Evolutionary conservation across 2,888 invertebrate species (phyloP), one percentile per base, ranked within the genome.

Genomic region (Eulithis prunata): DNA sequence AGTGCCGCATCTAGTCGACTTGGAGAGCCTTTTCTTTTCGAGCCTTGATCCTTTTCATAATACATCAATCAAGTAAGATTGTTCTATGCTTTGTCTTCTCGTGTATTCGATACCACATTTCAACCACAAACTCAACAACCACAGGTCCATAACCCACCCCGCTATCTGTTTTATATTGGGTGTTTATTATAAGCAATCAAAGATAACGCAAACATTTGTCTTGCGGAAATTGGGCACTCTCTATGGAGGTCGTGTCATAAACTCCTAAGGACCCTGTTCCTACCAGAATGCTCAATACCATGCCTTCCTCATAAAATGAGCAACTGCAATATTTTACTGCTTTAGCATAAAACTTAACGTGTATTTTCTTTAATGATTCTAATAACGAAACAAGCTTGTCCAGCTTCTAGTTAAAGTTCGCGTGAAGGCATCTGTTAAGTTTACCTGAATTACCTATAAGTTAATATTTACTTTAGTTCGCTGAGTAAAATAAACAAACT

Each of bases 351-450:
- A 75, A 76, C 74, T 73, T 68, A 69, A 73, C 62, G 62, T 70
- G 68, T 72, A 76, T 76, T 75, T 73, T 73, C 75, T 71, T 75
- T 68, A 69, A 72, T 73, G 73, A 76, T 77, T 77, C 71, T 75
- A 75, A 78, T 76, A 77, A 67, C 72, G 72, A 76, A 76, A 78
- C 77, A 77, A 64, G 71, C 62, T 66, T 66, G 62, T 62, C 65
- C 69, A 56, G 68, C 67, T 60, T 54, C 63, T 38, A 60, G 64
- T 64, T 61, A 57, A 61, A 64, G 54, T 61, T 43, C 73, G 75
- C 75, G 75, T 75, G 71, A 74, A 69, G 62, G 69, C 69, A 76
- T 71, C 71, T 62, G 43, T 71, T 60, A 70, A 71, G 66, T 71
- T 74, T 75, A 76, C 73, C 70, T 71, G 72, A 74, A 73, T 71